Evolutionary conservation across 2,113 vertebrate species (phyloP).

Genomic region (Petrocephalus zakoni): DNA sequence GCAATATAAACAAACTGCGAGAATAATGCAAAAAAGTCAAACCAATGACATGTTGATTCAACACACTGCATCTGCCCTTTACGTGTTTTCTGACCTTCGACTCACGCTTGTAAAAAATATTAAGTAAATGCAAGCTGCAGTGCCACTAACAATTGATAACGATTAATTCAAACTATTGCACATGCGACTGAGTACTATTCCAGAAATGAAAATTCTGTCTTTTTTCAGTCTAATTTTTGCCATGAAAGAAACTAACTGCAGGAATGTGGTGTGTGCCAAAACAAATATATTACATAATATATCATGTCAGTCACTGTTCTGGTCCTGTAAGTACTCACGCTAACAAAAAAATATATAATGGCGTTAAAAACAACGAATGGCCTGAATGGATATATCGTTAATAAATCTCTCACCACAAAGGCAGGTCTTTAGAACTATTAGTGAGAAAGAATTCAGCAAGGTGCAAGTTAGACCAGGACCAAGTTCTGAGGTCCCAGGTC

Average conservation of each 20-base stretch:
- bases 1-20: neutral
- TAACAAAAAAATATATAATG: neutral
- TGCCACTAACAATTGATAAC: neutral
- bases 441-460: neutral
- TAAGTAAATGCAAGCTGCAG: neutral
- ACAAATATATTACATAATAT: neutral
- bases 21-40: neutral
- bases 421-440: neutral
- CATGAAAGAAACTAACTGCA: neutral
- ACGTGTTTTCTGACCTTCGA: neutral
- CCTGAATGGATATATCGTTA: neutral
- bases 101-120: neutral
- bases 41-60: neutral
- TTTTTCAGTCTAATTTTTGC: neutral
- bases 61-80: neutral
- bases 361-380: neutral
- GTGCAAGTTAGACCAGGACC: neutral
- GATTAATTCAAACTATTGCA: neutral
- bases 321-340: neutral
- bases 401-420: neutral
- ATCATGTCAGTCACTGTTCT: neutral
- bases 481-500: neutral
- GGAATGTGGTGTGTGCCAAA: neutral
- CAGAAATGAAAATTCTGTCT: neutral
- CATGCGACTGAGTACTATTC: neutral